A percentile compares a stretch with the other conserved stretches of the same genome.
phyloP scores from a whole-genome alignment of 2,797 vertebrate genomes.

The Poecile montanus region DNA sequence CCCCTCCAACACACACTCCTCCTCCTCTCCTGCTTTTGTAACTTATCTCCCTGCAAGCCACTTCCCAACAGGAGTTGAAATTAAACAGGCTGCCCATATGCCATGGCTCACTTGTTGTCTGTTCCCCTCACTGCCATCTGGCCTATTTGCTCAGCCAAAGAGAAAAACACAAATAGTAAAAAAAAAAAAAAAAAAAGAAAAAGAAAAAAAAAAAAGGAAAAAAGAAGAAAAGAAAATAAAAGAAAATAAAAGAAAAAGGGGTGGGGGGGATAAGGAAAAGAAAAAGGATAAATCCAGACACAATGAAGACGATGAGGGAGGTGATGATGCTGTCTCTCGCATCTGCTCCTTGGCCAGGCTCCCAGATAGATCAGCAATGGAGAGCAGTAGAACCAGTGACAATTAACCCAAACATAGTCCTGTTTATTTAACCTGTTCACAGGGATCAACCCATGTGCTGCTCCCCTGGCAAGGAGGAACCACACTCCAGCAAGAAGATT shows the following conservation, averaged over 20 bases:
- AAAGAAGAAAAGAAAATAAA: neutral
- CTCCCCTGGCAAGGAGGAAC: constrained; percentile 57
- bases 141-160: constrained; percentile 89
- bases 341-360: constrained; percentile 90
- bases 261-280: neutral
- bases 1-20: neutral
- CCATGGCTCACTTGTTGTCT: constrained; percentile 94
- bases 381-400: constrained; percentile 85
- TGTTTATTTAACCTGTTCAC: constrained; percentile 93
- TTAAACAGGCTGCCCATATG: constrained; percentile 99
- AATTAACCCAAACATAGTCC: constrained; percentile 91
- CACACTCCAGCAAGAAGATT: constrained; percentile 26
- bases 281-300: constrained; percentile 77
- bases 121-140: constrained; percentile 95
- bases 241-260: neutral
- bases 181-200: neutral
- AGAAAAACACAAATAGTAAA: neutral
- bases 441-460: constrained; percentile 75
- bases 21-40: constrained; percentile 35
- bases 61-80: constrained; percentile 89
- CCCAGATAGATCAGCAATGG: constrained; percentile 83
- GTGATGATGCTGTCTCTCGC: constrained; percentile 73
- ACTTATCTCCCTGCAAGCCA: constrained; percentile 72
- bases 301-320: constrained; percentile 83
- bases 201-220: neutral